Base-by-base conservation (phyloP, 2,113 vertebrate species). In the Seriola quinqueradiata region DNA sequence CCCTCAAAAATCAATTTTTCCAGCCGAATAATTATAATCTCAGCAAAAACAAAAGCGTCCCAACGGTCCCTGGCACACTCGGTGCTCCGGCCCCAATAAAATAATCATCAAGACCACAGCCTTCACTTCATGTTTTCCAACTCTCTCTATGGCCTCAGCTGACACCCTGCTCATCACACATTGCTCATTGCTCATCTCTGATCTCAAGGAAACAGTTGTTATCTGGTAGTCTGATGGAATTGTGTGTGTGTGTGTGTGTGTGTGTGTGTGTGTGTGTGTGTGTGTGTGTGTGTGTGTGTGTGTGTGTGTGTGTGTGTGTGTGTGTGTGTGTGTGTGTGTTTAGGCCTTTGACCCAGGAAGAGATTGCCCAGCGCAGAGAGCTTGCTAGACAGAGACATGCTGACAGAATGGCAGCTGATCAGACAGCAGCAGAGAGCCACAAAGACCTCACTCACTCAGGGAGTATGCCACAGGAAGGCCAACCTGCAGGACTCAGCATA, bases 331-430 rank as follows among this genome's bases (percentile, higher is more conserved):
- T 70, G 61, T 75, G 2, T 46, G 4, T 78, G 75, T 40, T 0
- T 70, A 99, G 98, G 85, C 97, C 97, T 2, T 91, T 99, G 92
- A 97, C 96, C 46, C 96, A 95, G 77, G 97, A 98, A 74, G 97
- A 98, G 93, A 96, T 99, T 21, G 87, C 93, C 19, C 94, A 96
- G 88, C 95, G 98, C 28, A 93, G 95, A 3, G 97, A 98, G 16
- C 70, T 93, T 28, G 97, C 95, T 0, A 94, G 97, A 65, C 95
- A 66, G 84, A 95, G 96, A 76, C 98, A 97, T 0, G 96, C 97
- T 0, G 96, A 98, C 71, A 97, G 91, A 89, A 57, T 97, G 82
- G 93, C 94, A 8, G 92, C 92, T 7, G 88, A 42, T 58, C 95
- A 96, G 87, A 44, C 21, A 1, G 87, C 69, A 1, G 77, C 89